phyloP scores from a whole-genome alignment of 2,113 vertebrate genomes.

The Oriolus oriolus region DNA sequence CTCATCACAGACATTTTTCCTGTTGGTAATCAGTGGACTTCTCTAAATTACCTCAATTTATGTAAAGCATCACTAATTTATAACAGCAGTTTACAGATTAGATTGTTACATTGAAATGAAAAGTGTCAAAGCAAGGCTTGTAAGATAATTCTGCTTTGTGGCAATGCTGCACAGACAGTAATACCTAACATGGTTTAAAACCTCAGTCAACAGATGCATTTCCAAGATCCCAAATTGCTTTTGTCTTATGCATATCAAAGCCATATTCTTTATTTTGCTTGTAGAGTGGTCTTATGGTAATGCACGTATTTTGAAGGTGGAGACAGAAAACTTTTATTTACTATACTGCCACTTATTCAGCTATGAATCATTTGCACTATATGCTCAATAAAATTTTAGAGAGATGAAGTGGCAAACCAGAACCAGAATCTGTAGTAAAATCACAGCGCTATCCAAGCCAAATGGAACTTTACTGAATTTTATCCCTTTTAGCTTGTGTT shows the following conservation, averaged over 20 bases:
- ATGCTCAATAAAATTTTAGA: neutral
- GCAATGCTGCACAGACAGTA: neutral
- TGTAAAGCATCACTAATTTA: neutral
- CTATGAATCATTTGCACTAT: neutral
- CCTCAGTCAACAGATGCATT: neutral
- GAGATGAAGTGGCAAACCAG: neutral
- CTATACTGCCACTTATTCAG: neutral
- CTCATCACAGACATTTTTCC: neutral
- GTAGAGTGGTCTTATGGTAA: neutral
- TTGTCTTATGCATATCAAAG: neutral
- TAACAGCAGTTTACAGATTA: neutral
- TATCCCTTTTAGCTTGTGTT: neutral
- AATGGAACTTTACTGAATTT: neutral
- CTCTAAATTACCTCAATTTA: neutral
- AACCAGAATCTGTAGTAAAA: neutral
- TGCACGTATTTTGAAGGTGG: neutral
- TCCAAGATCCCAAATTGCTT: neutral
- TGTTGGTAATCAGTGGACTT: neutral
- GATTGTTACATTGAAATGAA: neutral
- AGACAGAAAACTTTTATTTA: neutral
- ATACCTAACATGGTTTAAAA: neutral
- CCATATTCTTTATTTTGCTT: neutral
- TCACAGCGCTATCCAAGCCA: neutral
- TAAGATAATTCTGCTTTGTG: neutral
- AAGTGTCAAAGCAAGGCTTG: neutral